These are phyloP conservation scores for Drepana arcuata DNA, from an alignment of 1,140 invertebrate species.

Conservation along the genomic window DNA sequence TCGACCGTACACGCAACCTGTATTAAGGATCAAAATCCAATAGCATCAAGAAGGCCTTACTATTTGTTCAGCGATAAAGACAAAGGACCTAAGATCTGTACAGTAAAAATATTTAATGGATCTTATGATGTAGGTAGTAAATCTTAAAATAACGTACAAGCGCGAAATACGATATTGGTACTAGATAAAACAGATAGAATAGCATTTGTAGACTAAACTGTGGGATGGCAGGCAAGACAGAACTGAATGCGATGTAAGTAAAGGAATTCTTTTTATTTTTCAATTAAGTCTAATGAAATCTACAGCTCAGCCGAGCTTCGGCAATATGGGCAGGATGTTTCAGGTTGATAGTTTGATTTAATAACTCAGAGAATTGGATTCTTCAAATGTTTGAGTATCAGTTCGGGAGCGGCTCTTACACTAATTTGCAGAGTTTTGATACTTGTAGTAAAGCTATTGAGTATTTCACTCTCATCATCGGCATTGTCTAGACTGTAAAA, in stretches of 20 bases:
- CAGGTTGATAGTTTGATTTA: conserved; percentile 10
- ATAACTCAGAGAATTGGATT: conserved; percentile 7
- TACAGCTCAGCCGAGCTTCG: conserved; percentile 6
- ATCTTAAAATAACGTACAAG: no score
- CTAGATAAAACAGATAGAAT: conserved; percentile 6
- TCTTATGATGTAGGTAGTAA: not conserved
- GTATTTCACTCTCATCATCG: no score
- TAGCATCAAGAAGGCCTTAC: conserved; percentile 2
- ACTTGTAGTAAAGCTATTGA: no score
- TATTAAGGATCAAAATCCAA: conserved; percentile 9
- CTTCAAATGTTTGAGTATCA: conserved; percentile 6
- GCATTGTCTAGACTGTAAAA: no score
- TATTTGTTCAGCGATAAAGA: not conserved
- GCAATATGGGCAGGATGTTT: no score
- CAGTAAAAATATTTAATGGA: not conserved
- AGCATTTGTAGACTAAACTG: conserved; percentile 37
- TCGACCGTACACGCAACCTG: no score
- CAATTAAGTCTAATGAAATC: conserved; percentile 39
- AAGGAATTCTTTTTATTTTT: conserved; percentile 38
- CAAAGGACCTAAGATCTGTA: conserved; percentile 10
- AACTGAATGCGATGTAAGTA: conserved; percentile 30
- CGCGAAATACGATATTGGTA: no score
- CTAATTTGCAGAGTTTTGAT: no score
- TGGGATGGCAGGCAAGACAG: conserved; percentile 26
- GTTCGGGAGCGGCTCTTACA: no score